Base-by-base conservation (phyloP, 2,888 invertebrate genomes). In the Ischnus inquisitorius region DNA sequence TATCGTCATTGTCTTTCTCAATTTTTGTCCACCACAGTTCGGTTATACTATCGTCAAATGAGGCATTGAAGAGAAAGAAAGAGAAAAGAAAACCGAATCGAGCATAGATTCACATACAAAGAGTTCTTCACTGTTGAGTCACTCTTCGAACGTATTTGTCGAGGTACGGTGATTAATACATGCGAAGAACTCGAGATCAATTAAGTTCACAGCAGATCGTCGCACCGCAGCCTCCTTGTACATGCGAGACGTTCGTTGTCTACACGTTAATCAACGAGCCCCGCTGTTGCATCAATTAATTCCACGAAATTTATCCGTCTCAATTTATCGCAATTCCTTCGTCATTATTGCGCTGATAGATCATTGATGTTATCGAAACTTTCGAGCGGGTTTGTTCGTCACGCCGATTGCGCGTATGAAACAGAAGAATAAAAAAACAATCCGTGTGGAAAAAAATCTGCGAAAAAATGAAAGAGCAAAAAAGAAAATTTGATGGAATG, bases 101-200 rank as follows among this genome's bases (percentile, higher is more conserved):
- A 19, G n/a, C 39, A 78, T 68, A 22, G 19, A 14, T 8, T 60
- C 57, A 51, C 71, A 16, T 76, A 34, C 65, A 57, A 67, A 77
- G 25, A n/a, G 8, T 67, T 4, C 41, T 74, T 77, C 82, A 82
- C 82, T 79, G 62, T 78, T 62, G 1, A 34, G 68, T 68, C 82
- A 82, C 82, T 82, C 62, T 16, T 64, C 62, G 68, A 79, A 39
- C 43, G 43, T 65, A 75, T 51, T 64, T 48, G 39, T 77, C 77
- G 41, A 28, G 12, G 43, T 68, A 60, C 57, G 10, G 19, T n/a
- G 25, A 46, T 68, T 16, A 22, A 6, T 62, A 69, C 71, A 72
- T 65, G 46, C 71, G 34, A 64, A 51, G 71, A 72, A 67, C 60
- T 22, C 25, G n/a, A 43, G 16, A 19, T 54, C 39, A 22, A 57